These are phyloP conservation scores for Ichneumoninae sp. DNA, from an alignment of 2,888 invertebrate genomes.

Conservation along the genomic window DNA sequence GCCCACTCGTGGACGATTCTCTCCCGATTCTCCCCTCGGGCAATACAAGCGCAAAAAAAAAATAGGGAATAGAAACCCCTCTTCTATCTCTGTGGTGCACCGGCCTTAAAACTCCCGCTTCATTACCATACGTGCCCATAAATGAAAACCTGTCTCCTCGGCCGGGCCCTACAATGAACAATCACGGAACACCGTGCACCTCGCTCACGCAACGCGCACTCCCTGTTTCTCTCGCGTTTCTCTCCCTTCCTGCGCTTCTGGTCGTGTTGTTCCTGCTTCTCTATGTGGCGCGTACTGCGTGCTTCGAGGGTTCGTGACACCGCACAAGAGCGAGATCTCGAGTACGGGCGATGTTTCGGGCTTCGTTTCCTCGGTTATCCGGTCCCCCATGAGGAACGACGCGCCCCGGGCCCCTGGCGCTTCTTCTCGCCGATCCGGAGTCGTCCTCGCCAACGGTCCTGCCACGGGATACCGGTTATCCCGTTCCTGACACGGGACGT, in stretches of 20 bases:
- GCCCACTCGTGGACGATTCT: slow-evolving; percentile 69
- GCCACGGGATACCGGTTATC: slow-evolving; percentile 83
- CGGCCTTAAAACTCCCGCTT: slow-evolving; percentile 58
- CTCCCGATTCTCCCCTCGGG: slow-evolving; percentile 28
- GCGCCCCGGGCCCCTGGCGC: slow-evolving; percentile 56
- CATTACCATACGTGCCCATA: slow-evolving; percentile 81
- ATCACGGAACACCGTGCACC: slow-evolving; percentile 64
- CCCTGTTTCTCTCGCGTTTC: slow-evolving; percentile 25
- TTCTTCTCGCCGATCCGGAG: slow-evolving; percentile 41
- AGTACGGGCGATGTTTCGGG: slow-evolving; percentile 23
- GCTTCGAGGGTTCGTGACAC: slow-evolving; percentile 37
- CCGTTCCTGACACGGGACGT: slow-evolving; percentile 79
- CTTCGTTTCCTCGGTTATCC: slow-evolving; percentile 52
- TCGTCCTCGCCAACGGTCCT: slow-evolving; percentile 80
- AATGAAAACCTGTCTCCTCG: slow-evolving; percentile 81
- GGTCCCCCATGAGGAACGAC: slow-evolving; percentile 43
- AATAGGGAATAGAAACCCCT: slow-evolving; percentile 52
- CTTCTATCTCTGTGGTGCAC: slow-evolving; percentile 53
- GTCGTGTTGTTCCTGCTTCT: slow-evolving; percentile 59
- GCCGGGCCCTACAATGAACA: slow-evolving; percentile 74
- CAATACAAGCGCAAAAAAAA: slow-evolving; percentile 20
- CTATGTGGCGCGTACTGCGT: slow-evolving; percentile 17
- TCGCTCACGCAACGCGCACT: slow-evolving; percentile 65
- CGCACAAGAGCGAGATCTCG: slow-evolving; percentile 3
- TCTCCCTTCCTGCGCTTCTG: slow-evolving; percentile 36